Evolutionary conservation across 2,797 vertebrate genomes (phyloP).

Genomic region (Anguilla marmorata): DNA sequence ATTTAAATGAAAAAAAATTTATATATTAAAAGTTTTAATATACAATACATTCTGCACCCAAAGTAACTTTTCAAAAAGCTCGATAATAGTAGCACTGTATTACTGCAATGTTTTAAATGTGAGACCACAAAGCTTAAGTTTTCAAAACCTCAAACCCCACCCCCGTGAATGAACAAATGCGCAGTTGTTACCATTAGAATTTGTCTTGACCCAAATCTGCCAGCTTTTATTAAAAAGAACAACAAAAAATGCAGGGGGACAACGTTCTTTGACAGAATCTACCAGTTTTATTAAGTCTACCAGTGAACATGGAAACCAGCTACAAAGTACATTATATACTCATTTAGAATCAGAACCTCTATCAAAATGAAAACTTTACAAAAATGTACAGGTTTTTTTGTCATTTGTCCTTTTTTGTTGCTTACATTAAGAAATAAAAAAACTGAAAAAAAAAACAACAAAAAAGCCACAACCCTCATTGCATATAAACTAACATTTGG

Average conservation of each 20-base stretch:
- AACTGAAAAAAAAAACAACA: neutral
- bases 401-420: constrained; percentile 61
- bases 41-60: no score
- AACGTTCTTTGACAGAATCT: constrained; percentile 9
- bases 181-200: neutral
- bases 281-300: constrained; percentile 43
- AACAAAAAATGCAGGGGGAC: neutral
- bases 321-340: constrained; percentile 41
- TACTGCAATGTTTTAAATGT: no score
- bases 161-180: neutral
- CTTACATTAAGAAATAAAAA: constrained; percentile 69
- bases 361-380: constrained; percentile 61
- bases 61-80: no score
- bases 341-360: constrained; percentile 39
- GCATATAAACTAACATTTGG: constrained; percentile 79
- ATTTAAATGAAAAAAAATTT: no score
- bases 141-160: no score
- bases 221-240: neutral
- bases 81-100: no score
- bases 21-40: no score
- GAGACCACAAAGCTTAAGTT: no score
- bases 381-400: constrained; percentile 62
- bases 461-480: constrained; percentile 56
- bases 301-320: constrained; percentile 44
- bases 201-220: neutral